Base-by-base conservation (phyloP, 2,797 vertebrate genomes). In the Micropoecilia bifurca region DNA sequence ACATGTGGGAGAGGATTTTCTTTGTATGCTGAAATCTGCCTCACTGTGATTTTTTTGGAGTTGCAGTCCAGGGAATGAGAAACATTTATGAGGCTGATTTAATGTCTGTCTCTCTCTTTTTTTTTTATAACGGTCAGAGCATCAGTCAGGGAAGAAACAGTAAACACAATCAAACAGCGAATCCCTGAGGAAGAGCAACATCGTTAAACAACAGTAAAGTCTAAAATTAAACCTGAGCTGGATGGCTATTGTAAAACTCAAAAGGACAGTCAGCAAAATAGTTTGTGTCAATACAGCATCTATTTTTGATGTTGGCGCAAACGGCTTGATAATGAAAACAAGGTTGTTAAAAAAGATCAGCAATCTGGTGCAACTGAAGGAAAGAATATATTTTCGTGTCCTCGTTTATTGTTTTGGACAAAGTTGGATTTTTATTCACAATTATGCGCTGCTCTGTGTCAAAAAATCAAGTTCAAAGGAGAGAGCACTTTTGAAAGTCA, bases 31-130 rank as follows among this genome's bases (percentile, higher is more conserved):
- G 47, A 63, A 85, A 85, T 76, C 73, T 57, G 79, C 78, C 68
- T 79, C 80, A 30, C 81, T 83, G 71, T 73, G 81, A 86, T 91
- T 85, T 93, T 90, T 88, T 83, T 59, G 78, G 79, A 83, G 13
- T 45, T 2, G 13, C 72, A 45, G 47, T n/a, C 20, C 55, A 80
- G 77, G 82, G 86, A 85, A 90, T 87, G 77, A 50, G 48, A 39
- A 43, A 82, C 90, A 93, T 93, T 88, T 91, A 92, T 85, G 82
- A 82, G 85, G 79, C 79, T 79, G 84, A 92, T 91, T 92, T 89
- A 91, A 88, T 86, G 89, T 88, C 88, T 81, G 83, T 78, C 80
- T 87, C 79, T 77, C 80, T 41, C 7, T 87, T 77, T 22, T 33
- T 92, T 91, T 43, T 91, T 46, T 90, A 88, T 77, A 82, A 81